Conservation (phyloP, 2,797 vertebrate genomes). For the Phoeniculus purpureus region DNA sequence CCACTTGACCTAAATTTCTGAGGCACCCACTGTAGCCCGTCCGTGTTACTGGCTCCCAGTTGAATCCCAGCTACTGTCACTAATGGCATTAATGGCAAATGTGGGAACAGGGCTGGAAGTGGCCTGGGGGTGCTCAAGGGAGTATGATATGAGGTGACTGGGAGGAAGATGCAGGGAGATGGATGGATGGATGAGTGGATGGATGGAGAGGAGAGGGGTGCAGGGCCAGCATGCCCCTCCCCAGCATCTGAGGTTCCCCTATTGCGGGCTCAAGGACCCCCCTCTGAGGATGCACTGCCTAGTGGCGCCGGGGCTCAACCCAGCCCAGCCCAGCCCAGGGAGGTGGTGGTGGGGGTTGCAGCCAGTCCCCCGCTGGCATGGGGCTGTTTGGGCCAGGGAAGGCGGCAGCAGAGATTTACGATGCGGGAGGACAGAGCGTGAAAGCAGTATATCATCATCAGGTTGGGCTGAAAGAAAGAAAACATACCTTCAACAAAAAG, state of each 20-base stretch:
- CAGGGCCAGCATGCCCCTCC: background rate
- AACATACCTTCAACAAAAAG: constrained; percentile 98
- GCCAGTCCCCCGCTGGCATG: constrained; percentile 66
- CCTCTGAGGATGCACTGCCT: background rate
- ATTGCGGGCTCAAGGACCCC: fast-evolving
- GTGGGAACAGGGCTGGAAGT: background rate
- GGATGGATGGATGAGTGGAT: background rate
- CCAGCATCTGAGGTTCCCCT: fast-evolving
- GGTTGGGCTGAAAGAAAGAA: constrained; percentile 97
- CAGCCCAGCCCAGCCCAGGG: background rate
- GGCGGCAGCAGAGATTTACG: constrained; percentile 85
- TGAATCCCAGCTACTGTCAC: constrained; percentile 73
- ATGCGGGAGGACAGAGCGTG: constrained; percentile 95
- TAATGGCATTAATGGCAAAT: constrained; percentile 75
- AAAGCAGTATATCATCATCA: constrained; percentile 97
- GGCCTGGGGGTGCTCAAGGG: background rate
- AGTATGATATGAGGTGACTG: background rate
- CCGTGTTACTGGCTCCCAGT: constrained; percentile 62
- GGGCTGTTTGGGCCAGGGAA: constrained; percentile 55
- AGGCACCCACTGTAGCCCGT: constrained; percentile 58
- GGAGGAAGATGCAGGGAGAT: background rate
- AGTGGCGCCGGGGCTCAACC: background rate
- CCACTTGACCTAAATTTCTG: constrained; percentile 73
- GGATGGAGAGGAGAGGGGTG: background rate
- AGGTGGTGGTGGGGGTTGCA: background rate